These are phyloP conservation scores for Pseudochromis fuscus DNA, from an alignment of 2,797 vertebrate genomes.

Conservation along the genomic window DNA sequence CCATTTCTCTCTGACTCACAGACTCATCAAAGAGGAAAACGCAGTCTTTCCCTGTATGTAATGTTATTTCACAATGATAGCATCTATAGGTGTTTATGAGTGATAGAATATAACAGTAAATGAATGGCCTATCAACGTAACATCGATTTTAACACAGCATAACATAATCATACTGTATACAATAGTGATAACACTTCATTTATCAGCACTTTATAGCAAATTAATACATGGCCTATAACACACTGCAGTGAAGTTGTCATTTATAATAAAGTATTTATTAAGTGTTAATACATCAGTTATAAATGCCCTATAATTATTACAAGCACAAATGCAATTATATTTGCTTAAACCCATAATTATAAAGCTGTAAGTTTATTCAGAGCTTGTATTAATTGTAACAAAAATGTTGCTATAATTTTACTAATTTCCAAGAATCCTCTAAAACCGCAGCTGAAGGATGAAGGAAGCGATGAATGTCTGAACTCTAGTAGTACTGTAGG, in stretches of 20 bases:
- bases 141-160: neutral
- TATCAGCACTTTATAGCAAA: neutral
- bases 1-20: slow-evolving; percentile 63
- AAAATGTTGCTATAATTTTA: slow-evolving; percentile 12
- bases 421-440: slow-evolving; percentile 44
- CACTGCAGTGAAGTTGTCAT: neutral
- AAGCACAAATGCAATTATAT: too few relatives aligned
- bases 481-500: slow-evolving; percentile 64
- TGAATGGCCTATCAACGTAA: neutral
- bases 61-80: neutral
- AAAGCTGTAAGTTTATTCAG: neutral
- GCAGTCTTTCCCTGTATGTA: slow-evolving; percentile 6
- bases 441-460: slow-evolving; percentile 37
- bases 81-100: neutral
- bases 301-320: neutral
- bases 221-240: neutral
- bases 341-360: neutral
- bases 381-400: neutral
- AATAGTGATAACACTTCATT: too few relatives aligned
- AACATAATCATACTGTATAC: neutral
- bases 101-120: neutral
- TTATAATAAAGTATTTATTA: neutral
- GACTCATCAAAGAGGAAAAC: slow-evolving; percentile 11
- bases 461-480: slow-evolving; percentile 47
- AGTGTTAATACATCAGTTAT: neutral